These are phyloP conservation scores for Plagodis pulveraria DNA, from an alignment of 2,888 invertebrate species.

Conservation along the genomic window DNA sequence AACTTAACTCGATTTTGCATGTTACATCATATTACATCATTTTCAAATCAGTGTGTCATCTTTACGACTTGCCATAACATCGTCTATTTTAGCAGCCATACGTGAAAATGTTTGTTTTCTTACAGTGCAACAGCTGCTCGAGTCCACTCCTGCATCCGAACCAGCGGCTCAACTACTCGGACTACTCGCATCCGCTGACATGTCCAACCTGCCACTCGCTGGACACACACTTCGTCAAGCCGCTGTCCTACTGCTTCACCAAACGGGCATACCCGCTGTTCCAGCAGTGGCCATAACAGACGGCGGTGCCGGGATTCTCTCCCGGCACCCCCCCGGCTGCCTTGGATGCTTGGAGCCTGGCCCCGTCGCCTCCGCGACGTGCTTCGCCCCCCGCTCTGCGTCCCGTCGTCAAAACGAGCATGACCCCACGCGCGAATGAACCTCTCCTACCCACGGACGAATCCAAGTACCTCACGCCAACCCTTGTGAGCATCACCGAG, in stretches of 20 bases:
- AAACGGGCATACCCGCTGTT: constrained; percentile 88
- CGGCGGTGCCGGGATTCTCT: constrained; percentile 88
- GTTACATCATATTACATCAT: neutral
- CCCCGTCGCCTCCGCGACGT: constrained; percentile 72
- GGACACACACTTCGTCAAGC: constrained; percentile 98
- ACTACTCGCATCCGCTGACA: constrained; percentile 95
- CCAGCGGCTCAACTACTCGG: constrained; percentile 95
- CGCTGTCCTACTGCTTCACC: constrained; percentile 93
- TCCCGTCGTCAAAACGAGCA: constrained; percentile 81
- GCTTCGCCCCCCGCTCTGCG: constrained; percentile 75
- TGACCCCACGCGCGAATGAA: constrained; percentile 69
- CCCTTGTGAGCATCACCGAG: constrained; percentile 73
- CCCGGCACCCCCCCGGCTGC: constrained; percentile 76
- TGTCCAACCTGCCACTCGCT: constrained; percentile 96
- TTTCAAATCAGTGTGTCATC: neutral
- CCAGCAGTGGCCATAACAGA: constrained; percentile 95
- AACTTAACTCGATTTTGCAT: too few species aligned
- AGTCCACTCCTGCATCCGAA: constrained; percentile 94
- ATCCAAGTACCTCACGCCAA: constrained; percentile 60
- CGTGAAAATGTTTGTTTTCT: constrained; percentile 37
- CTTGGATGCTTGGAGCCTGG: constrained; percentile 66
- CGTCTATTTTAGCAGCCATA: constrained; percentile 3
- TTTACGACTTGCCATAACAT: neutral
- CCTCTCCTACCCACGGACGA: constrained; percentile 52
- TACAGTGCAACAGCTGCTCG: constrained; percentile 96